Evolutionary conservation across 2,113 vertebrate genomes (phyloP).

Genomic region (Gambusia affinis): DNA sequence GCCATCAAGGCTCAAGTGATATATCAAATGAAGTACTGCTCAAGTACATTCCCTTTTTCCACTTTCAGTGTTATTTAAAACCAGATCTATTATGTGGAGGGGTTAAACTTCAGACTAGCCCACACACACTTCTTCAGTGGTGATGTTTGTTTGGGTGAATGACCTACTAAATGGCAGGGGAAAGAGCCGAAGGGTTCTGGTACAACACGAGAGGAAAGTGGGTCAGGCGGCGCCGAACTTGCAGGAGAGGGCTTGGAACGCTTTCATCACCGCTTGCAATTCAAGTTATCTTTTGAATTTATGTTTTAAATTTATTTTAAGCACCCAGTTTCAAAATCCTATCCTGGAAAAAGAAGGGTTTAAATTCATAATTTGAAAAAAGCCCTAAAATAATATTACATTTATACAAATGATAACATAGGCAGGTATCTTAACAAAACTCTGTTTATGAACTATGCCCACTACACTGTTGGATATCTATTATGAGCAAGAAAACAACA

Average conservation of each 20-base stretch:
- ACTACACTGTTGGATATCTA: not conserved
- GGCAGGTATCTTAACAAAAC: too few relatives aligned
- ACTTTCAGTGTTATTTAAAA: not conserved
- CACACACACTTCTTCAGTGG: not conserved
- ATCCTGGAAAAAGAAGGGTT: too few relatives aligned
- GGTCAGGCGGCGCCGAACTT: not conserved
- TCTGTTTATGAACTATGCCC: not conserved
- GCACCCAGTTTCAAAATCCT: too few relatives aligned
- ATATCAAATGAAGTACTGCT: not conserved
- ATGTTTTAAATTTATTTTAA: not conserved
- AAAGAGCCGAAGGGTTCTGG: too few relatives aligned
- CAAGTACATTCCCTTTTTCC: not conserved
- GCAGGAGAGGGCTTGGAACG: not conserved
- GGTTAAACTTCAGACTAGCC: not conserved
- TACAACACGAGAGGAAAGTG: too few relatives aligned
- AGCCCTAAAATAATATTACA: too few relatives aligned
- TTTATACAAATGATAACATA: not conserved
- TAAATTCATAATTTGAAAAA: too few relatives aligned
- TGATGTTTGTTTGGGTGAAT: not conserved
- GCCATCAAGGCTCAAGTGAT: too few relatives aligned
- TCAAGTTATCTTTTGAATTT: not conserved
- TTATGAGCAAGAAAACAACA: slow-evolving; percentile 7
- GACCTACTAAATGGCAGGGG: not conserved
- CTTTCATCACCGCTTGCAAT: not conserved
- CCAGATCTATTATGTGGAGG: too few relatives aligned